These are phyloP conservation scores for Panorpa germanica DNA, from an alignment of 2,888 invertebrate genomes.

Conservation along the genomic window DNA sequence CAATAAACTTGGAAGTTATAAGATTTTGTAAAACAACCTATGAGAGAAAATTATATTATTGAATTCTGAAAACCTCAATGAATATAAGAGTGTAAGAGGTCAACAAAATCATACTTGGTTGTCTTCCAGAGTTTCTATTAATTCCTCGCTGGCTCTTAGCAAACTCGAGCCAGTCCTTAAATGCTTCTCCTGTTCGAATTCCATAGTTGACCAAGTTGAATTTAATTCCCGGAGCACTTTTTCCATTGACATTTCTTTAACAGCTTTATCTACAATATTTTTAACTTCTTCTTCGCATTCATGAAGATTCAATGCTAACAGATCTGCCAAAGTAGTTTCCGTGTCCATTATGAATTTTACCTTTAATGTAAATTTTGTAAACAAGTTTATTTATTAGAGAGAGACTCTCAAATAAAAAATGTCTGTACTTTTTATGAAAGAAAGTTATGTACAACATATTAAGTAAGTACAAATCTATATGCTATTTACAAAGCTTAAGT, in stretches of 20 bases:
- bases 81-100: slow-evolving; percentile 4
- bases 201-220: slow-evolving; percentile 78
- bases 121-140: slow-evolving; percentile 93
- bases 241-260: slow-evolving; percentile 98
- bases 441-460: no score
- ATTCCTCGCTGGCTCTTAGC: slow-evolving; percentile 79
- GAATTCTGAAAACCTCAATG: not conserved
- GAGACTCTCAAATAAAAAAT: no score
- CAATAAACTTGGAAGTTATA: slow-evolving; percentile 92
- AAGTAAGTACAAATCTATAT: no score
- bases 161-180: slow-evolving; percentile 71
- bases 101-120: slow-evolving; percentile 91
- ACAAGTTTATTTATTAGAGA: slow-evolving; percentile 11
- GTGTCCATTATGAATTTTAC: slow-evolving; percentile 88
- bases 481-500: no score
- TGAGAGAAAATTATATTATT: no score
- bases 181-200: slow-evolving; percentile 81
- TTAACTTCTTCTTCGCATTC: slow-evolving; percentile 96
- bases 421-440: no score
- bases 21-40: slow-evolving; percentile 91
- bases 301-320: slow-evolving; percentile 80
- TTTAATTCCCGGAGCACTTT: slow-evolving; percentile 80
- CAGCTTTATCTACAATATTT: slow-evolving; percentile 93
- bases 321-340: slow-evolving; percentile 78
- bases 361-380: slow-evolving; percentile 32